These are phyloP conservation scores for Oscheius sp. DNA, from an alignment of 2,888 invertebrate genomes.

Conservation along the genomic window DNA sequence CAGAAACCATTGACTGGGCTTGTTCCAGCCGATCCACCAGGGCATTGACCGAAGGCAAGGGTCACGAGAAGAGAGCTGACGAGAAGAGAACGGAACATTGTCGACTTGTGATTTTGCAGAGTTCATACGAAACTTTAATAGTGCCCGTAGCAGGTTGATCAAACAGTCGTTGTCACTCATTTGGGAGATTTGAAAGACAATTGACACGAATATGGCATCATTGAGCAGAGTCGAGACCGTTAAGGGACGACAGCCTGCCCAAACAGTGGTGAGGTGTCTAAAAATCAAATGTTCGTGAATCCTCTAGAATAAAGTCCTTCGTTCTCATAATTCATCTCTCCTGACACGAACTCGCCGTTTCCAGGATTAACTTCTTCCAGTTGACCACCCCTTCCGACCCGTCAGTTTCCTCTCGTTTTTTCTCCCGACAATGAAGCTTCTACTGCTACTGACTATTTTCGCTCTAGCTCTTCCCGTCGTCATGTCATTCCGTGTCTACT, in stretches of 20 bases:
- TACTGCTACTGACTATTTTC: conserved; percentile 11
- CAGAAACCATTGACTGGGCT: conserved; percentile 53
- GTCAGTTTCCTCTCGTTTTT: neutral
- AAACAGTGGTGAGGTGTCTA: too few species aligned
- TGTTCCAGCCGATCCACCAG: conserved; percentile 48
- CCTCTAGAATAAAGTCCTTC: too few species aligned
- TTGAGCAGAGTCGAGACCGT: too few species aligned
- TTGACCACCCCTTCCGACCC: neutral
- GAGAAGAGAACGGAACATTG: neutral
- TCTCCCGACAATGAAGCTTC: conserved; percentile 12
- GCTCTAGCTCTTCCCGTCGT: conserved; percentile 13
- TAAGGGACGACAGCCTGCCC: too few species aligned
- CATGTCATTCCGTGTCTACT: conserved; percentile 18
- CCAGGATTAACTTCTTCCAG: neutral
- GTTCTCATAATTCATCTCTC: conserved; percentile 4
- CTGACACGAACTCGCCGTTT: conserved; percentile 3
- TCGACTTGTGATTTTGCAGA: neutral
- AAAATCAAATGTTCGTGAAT: too few species aligned
- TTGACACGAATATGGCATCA: too few species aligned
- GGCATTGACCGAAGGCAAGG: conserved; percentile 41
- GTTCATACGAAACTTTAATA: too few species aligned
- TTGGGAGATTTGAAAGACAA: too few species aligned
- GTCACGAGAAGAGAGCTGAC: neutral
- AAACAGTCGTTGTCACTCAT: too few species aligned
- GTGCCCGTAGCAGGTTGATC: too few species aligned